Evolutionary conservation across 2,888 invertebrate genomes (phyloP).

Genomic region (Ecliptopera silaceata): DNA sequence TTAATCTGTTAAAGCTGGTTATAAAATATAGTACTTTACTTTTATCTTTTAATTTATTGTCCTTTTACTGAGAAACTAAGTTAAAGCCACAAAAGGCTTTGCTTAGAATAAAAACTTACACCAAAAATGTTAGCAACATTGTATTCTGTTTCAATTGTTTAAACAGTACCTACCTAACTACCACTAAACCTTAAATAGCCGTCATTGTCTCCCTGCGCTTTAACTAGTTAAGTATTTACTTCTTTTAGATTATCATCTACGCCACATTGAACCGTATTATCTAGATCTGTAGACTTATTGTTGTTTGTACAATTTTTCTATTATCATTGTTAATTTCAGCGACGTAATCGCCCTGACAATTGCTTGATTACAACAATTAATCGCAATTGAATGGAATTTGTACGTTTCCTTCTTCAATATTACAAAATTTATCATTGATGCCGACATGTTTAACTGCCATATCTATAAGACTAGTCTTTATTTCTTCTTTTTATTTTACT

Average conservation of each 20-base stretch:
- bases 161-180: conserved; percentile 40
- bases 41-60: conserved; percentile 3
- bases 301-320: conserved; percentile 43
- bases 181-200: conserved; percentile 60
- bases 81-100: conserved; percentile 9
- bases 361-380: conserved; percentile 81
- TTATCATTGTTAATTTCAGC: conserved; percentile 73
- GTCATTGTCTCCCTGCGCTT: conserved; percentile 60
- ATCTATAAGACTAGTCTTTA: conserved; percentile 9
- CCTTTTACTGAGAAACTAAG: conserved; percentile 10
- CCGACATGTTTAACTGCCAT: conserved; percentile 18
- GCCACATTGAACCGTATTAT: conserved; percentile 44
- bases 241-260: conserved; percentile 38
- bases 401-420: conserved; percentile 64
- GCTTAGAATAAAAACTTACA: neutral
- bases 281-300: conserved; percentile 39
- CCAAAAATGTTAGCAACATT: neutral
- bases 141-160: conserved; percentile 38
- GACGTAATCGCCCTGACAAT: conserved; percentile 71
- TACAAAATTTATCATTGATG: conserved; percentile 38
- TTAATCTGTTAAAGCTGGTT: conserved; percentile 2
- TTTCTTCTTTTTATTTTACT: no score
- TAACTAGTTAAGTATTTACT: conserved; percentile 59
- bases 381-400: conserved; percentile 77
- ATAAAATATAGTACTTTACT: conserved; percentile 10